Conservation (phyloP, 2,888 invertebrate species). For the Spisula solida region DNA sequence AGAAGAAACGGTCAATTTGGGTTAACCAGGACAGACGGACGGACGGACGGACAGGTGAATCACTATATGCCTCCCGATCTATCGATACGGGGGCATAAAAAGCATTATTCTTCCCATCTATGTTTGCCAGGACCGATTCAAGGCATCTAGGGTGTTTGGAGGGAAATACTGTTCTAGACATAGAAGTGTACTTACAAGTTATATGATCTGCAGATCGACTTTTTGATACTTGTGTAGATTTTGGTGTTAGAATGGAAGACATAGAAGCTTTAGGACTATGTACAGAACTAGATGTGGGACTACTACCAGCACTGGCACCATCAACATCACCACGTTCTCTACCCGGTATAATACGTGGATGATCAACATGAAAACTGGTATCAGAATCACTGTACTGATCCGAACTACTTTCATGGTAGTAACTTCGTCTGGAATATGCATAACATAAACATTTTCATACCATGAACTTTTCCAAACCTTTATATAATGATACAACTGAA, state of each 20-base stretch:
- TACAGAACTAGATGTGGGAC: constrained; percentile 78
- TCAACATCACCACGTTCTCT: constrained; percentile 79
- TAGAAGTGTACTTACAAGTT: constrained; percentile 67
- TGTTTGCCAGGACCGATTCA: no score
- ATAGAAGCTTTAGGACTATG: constrained; percentile 73
- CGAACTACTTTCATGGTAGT: constrained; percentile 80
- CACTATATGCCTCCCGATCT: no score
- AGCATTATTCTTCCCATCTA: no score
- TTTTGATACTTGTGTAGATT: constrained; percentile 63
- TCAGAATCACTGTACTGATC: constrained; percentile 83
- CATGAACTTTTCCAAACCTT: no score
- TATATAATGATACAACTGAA: no score
- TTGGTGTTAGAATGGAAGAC: constrained; percentile 50
- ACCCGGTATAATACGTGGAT: constrained; percentile 65
- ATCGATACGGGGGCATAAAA: no score
- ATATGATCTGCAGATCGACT: constrained; percentile 75
- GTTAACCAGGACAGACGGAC: no score
- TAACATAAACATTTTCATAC: neutral
- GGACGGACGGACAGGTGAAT: no score
- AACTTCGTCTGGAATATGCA: constrained; percentile 60
- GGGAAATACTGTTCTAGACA: no score
- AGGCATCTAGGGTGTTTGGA: no score
- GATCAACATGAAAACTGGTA: constrained; percentile 74
- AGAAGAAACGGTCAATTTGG: no score
- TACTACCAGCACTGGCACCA: constrained; percentile 83